These are phyloP conservation scores for Pedionomus torquatus DNA, from an alignment of 2,113 vertebrate species.

Conservation along the genomic window DNA sequence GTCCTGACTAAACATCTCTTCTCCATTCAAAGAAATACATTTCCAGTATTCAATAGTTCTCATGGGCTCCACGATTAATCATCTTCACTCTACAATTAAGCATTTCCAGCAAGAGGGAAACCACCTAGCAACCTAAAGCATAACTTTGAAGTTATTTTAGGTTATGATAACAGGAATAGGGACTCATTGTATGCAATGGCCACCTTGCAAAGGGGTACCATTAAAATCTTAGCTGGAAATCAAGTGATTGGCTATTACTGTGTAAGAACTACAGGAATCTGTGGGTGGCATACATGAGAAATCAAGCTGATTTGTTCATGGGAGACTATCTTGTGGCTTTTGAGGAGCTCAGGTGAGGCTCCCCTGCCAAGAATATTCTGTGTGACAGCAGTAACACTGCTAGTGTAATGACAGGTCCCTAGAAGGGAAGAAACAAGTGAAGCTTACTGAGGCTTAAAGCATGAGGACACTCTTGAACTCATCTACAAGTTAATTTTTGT, in stretches of 20 bases:
- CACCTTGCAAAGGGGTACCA: not conserved
- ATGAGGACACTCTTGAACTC: not conserved
- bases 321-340: not conserved
- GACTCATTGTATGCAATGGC: not conserved
- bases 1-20: not conserved
- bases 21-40: not conserved
- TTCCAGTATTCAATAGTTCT: not conserved
- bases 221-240: not conserved
- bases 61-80: not conserved
- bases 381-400: not conserved
- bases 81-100: not conserved
- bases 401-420: not conserved
- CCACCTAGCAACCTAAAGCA: not conserved
- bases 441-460: not conserved
- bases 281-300: not conserved
- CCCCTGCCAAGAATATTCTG: not conserved
- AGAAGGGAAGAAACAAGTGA: fast-evolving
- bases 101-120: not conserved
- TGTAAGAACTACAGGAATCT: not conserved
- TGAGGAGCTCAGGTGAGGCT: not conserved
- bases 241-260: not conserved
- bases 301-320: not conserved
- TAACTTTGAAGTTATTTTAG: not conserved
- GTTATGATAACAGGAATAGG: not conserved
- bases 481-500: not conserved